A percentile compares a stretch with the other conserved stretches of the same genome.
Conservation (phyloP, 2,797 vertebrate species). For the Arctocebus calabarensis region DNA sequence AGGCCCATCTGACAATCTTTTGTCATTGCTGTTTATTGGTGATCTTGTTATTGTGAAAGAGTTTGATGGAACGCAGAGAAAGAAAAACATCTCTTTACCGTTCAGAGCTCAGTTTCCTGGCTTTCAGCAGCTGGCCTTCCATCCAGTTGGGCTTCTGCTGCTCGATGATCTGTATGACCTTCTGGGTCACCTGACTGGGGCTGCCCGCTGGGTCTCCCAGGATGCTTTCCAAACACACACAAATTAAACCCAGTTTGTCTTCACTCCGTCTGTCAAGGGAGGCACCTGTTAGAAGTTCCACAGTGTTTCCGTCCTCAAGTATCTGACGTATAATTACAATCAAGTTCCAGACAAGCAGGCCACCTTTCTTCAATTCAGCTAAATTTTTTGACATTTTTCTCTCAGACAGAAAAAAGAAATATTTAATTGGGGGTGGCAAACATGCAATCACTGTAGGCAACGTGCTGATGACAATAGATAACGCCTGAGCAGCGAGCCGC, state of each 20-base stretch:
- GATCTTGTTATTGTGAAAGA: constrained; percentile 51
- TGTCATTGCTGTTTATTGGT: constrained; percentile 45
- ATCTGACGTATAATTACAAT: constrained; percentile 93
- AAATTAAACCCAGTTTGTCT: constrained; percentile 92
- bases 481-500: constrained; percentile 91
- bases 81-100: constrained; percentile 88
- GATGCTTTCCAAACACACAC: constrained; percentile 93
- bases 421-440: constrained; percentile 94
- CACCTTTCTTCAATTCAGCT: constrained; percentile 91
- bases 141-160: constrained; percentile 95
- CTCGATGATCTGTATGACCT: constrained; percentile 93
- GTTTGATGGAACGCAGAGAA: constrained; percentile 45
- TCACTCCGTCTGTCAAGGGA: constrained; percentile 91
- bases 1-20: neutral
- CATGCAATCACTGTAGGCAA: constrained; percentile 94
- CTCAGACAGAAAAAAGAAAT: constrained; percentile 95
- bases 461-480: constrained; percentile 96
- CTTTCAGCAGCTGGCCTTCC: constrained; percentile 93
- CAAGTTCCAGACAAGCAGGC: constrained; percentile 94
- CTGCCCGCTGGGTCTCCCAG: constrained; percentile 91
- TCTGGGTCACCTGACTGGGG: constrained; percentile 92
- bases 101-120: constrained; percentile 91
- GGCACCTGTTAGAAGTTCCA: constrained; percentile 91
- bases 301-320: constrained; percentile 92
- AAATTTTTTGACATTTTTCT: constrained; percentile 93